A percentile compares a stretch with the other conserved stretches of the same genome.
These are phyloP conservation scores for Anniella stebbinsi DNA, from an alignment of 2,797 vertebrate species.

Conservation along the genomic window DNA sequence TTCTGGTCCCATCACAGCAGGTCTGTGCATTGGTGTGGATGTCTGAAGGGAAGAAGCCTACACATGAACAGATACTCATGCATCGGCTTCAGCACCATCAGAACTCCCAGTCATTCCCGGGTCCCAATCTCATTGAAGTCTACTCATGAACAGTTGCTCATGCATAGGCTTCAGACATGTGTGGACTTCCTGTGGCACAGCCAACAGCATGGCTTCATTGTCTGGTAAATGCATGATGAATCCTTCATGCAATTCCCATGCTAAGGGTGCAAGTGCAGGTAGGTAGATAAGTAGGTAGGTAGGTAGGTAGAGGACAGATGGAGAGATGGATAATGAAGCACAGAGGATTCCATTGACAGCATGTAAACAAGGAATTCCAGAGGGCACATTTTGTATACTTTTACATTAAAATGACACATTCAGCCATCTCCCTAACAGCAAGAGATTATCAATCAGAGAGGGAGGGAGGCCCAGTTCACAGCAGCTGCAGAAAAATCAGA, in stretches of 20 bases:
- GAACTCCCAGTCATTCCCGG: not conserved
- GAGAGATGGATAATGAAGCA: not conserved
- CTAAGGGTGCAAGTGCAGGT: not conserved
- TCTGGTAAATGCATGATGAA: not conserved
- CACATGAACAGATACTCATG: not conserved
- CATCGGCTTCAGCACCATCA: too few species aligned
- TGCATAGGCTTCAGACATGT: too few species aligned
- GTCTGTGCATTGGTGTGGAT: not conserved
- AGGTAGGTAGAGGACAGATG: not conserved
- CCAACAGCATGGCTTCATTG: not conserved
- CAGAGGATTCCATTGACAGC: not conserved
- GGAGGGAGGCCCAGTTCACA: not conserved
- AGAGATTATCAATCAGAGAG: conserved; percentile 23
- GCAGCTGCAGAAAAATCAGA: conserved; percentile 41
- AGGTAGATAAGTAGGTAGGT: not conserved
- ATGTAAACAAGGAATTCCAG: not conserved
- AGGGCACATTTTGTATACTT: conserved; percentile 1
- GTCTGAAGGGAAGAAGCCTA: not conserved
- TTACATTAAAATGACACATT: conserved; percentile 12
- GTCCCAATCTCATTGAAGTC: not conserved
- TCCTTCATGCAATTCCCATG: not conserved
- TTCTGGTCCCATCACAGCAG: not conserved
- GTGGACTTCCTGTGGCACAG: not conserved
- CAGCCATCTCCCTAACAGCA: conserved; percentile 24
- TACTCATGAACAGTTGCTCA: not conserved